These are phyloP conservation scores for Laupala kohalensis DNA, from an alignment of 1,140 invertebrate species.

Conservation along the genomic window DNA sequence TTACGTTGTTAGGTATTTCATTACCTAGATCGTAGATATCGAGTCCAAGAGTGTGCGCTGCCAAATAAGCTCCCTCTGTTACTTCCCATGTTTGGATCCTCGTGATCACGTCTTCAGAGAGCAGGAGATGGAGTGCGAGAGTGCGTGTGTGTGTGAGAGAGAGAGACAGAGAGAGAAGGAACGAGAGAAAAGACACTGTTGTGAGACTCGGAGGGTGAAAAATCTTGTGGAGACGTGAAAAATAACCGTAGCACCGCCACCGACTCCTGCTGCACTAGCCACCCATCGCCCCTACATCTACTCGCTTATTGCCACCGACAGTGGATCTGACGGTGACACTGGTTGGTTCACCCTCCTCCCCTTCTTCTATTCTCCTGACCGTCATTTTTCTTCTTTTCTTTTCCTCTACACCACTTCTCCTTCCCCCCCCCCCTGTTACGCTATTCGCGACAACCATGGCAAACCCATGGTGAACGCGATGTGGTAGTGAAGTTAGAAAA, in stretches of 20 bases:
- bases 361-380: background rate
- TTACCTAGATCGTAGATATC: conserved; percentile 16
- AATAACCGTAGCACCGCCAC: conserved; percentile 7
- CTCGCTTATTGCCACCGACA: background rate
- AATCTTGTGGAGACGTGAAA: conserved; percentile 15
- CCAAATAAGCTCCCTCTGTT: conserved; percentile 7
- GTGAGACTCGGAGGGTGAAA: conserved; percentile 9
- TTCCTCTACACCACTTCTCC: background rate
- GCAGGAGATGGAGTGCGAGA: conserved; percentile 13
- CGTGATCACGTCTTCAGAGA: conserved; percentile 11
- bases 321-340: too few species aligned
- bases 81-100: conserved; percentile 16
- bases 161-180: conserved; percentile 12
- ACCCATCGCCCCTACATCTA: background rate
- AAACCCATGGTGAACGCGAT: too few species aligned
- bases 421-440: background rate
- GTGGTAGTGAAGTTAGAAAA: too few species aligned
- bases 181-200: conserved; percentile 6
- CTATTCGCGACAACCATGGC: background rate
- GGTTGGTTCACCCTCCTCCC: too few species aligned
- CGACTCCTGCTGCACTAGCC: background rate
- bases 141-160: conserved; percentile 14
- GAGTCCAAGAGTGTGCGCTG: conserved; percentile 13
- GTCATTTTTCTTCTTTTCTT: background rate
- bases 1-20: background rate